phyloP scores from a whole-genome alignment of 2,113 vertebrate species.

The Nothocercus julius region DNA sequence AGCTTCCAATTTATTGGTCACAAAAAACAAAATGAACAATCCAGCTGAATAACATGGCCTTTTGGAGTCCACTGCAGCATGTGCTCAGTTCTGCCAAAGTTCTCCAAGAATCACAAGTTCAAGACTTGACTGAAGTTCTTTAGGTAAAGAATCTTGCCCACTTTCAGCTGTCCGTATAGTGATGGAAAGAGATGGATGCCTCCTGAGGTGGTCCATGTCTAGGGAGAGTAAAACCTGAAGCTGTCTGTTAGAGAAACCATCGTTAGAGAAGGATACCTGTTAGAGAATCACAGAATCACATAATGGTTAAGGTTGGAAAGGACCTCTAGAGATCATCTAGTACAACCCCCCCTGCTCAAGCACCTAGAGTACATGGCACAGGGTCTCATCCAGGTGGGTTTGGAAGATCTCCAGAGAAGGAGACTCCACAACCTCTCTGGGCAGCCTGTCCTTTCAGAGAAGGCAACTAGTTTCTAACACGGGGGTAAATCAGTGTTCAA shows the following conservation, averaged over 20 bases:
- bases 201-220: neutral
- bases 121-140: neutral
- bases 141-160: neutral
- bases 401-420: too few relatives aligned
- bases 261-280: too few relatives aligned
- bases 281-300: too few relatives aligned
- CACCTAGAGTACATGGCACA: too few relatives aligned
- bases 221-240: neutral
- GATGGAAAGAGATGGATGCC: neutral
- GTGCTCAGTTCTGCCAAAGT: neutral
- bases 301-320: too few relatives aligned
- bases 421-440: too few relatives aligned
- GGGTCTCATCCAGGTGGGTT: too few relatives aligned
- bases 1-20: neutral
- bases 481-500: neutral
- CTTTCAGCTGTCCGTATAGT: neutral
- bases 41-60: neutral
- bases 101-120: neutral
- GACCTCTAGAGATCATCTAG: too few relatives aligned
- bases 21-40: neutral
- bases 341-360: too few relatives aligned
- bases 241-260: too few relatives aligned
- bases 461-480: neutral
- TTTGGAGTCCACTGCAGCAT: conserved; percentile 2
- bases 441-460: too few relatives aligned